Percentiles rank a stretch among this genome's conserved stretches.
Conservation (phyloP, 2,113 vertebrate species). For the Ellobius talpinus region DNA sequence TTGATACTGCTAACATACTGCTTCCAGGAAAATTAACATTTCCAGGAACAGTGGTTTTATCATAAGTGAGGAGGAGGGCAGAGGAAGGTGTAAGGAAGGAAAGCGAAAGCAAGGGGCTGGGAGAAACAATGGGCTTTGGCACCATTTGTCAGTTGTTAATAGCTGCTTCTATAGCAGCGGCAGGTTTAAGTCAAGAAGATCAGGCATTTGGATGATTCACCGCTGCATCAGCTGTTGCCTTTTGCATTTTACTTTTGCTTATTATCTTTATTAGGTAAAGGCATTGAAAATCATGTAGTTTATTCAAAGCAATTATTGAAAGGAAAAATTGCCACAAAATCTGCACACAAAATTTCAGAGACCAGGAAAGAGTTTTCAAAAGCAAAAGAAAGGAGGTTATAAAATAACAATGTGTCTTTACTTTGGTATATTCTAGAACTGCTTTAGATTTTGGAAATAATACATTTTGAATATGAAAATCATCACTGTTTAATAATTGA, state of each 20-base stretch:
- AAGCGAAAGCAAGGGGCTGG: background rate
- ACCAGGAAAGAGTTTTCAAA: background rate
- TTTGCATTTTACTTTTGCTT: slow-evolving; percentile 69
- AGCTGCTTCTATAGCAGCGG: slow-evolving; percentile 67
- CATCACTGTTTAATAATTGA: background rate
- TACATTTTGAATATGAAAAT: background rate
- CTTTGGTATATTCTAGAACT: background rate
- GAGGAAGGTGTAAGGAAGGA: background rate
- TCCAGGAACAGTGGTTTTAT: slow-evolving; percentile 13
- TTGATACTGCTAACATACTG: slow-evolving; percentile 33
- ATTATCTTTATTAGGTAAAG: slow-evolving; percentile 73
- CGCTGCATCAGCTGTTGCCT: slow-evolving; percentile 8
- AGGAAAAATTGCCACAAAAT: background rate
- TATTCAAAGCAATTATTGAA: slow-evolving; percentile 58
- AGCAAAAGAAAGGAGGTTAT: background rate
- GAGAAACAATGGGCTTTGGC: slow-evolving; percentile 16
- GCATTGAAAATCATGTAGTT: slow-evolving; percentile 60
- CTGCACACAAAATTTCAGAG: background rate
- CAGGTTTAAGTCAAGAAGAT: slow-evolving; percentile 75
- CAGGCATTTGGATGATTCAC: slow-evolving; percentile 60
- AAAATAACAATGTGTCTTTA: background rate
- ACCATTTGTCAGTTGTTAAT: slow-evolving; percentile 68
- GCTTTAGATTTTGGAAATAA: slow-evolving; percentile 3
- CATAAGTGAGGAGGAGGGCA: background rate
- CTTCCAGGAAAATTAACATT: slow-evolving; percentile 50